Conservation (phyloP, 2,113 vertebrate species). For the Rhinoderma darwinii region DNA sequence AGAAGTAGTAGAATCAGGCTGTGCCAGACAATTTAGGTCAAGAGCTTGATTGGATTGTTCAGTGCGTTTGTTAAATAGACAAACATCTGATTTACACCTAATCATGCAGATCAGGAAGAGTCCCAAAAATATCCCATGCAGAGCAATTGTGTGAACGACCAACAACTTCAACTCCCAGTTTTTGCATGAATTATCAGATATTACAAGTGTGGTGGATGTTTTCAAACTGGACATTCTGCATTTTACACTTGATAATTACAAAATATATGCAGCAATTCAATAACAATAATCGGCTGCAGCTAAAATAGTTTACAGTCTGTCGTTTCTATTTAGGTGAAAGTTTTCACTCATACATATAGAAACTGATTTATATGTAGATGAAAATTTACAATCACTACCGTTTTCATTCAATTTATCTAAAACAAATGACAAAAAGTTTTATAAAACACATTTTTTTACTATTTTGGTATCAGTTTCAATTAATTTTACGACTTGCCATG, state of each 20-base stretch:
- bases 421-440: neutral
- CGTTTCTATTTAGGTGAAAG: neutral
- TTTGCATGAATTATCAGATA: neutral
- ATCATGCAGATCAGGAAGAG: neutral
- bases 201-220: neutral
- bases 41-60: conserved; percentile 52
- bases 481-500: neutral
- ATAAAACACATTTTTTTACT: neutral
- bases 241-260: conserved; percentile 26
- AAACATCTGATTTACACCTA: conserved; percentile 34
- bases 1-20: neutral
- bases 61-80: neutral
- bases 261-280: conserved; percentile 8
- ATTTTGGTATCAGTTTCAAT: neutral
- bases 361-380: neutral
- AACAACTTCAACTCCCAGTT: neutral
- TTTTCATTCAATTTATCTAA: neutral
- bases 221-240: neutral
- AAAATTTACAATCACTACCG: neutral
- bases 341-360: neutral
- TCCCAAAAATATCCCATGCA: neutral
- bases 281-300: neutral
- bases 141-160: conserved; percentile 20
- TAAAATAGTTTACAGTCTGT: neutral
- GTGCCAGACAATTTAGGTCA: conserved; percentile 46